Conservation (phyloP, 2,888 invertebrate genomes). For the Pristionchus maxplancki region DNA sequence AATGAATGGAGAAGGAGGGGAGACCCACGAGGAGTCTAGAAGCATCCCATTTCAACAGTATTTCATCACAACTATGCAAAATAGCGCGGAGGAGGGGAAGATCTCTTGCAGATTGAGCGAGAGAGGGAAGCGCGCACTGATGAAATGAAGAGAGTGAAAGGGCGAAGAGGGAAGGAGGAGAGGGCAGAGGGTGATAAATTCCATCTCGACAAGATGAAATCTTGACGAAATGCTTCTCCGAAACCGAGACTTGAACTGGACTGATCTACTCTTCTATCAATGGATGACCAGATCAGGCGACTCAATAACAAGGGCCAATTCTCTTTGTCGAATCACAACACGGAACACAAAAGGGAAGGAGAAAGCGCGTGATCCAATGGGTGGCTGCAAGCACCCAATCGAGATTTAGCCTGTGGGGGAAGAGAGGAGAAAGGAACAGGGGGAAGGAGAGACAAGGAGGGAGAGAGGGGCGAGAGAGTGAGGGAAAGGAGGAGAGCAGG, state of each 20-base stretch:
- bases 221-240: conserved; percentile 4
- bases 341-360: not conserved
- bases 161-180: not conserved
- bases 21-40: not conserved
- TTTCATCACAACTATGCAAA: conserved; percentile 16
- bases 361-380: conserved; percentile 8
- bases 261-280: not conserved
- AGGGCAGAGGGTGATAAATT: conserved; percentile 9
- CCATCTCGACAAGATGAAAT: conserved; percentile 30
- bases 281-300: not conserved
- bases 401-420: not conserved
- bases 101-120: not conserved
- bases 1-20: not conserved
- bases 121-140: conserved; percentile 19
- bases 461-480: no score
- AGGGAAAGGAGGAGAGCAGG: not conserved
- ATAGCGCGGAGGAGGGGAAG: not conserved
- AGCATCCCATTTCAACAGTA: not conserved
- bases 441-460: not conserved
- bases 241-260: not conserved
- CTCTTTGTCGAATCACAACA: not conserved
- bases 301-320: not conserved
- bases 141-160: conserved; percentile 30
- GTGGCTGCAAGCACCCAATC: conserved; percentile 2
- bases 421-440: not conserved